Percentiles rank a stretch among this genome's conserved stretches.
Conservation (phyloP, 2,888 invertebrate genomes). For the Fissipunctia ypsillon region DNA sequence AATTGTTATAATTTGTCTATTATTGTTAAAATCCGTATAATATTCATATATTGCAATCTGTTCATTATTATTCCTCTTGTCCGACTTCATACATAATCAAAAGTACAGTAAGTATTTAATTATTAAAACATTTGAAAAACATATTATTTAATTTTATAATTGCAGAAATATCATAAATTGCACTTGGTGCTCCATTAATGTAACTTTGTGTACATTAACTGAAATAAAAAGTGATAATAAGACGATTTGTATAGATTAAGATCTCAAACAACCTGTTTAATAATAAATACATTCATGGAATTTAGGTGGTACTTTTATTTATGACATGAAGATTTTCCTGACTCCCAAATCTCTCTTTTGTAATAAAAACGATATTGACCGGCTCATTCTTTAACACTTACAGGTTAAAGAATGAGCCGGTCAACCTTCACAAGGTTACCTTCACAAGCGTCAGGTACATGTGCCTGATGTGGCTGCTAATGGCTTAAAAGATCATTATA, state of each 20-base stretch:
- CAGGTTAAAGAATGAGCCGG: too few relatives aligned
- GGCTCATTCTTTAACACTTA: not conserved
- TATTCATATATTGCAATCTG: not conserved
- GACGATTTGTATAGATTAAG: conserved; percentile 33
- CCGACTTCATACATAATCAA: not conserved
- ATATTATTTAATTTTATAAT: not conserved
- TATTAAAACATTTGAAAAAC: not conserved
- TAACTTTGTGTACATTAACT: not conserved
- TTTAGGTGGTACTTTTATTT: conserved; percentile 27
- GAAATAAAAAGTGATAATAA: not conserved
- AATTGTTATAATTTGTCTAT: not conserved
- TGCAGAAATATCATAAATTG: not conserved
- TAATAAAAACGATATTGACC: not conserved
- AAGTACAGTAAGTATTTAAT: not conserved
- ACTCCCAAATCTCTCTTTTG: not conserved
- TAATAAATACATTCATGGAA: conserved; percentile 37
- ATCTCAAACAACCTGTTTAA: conserved; percentile 29
- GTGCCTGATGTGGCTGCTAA: not conserved
- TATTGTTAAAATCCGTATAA: not conserved
- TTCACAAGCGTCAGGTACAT: not conserved
- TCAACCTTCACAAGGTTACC: not conserved
- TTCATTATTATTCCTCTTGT: not conserved
- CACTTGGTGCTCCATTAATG: conserved; percentile 5
- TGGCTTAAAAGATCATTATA: not conserved
- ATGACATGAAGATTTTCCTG: not conserved